Conservation (phyloP, 2,797 vertebrate genomes). For the Spizella passerina region DNA sequence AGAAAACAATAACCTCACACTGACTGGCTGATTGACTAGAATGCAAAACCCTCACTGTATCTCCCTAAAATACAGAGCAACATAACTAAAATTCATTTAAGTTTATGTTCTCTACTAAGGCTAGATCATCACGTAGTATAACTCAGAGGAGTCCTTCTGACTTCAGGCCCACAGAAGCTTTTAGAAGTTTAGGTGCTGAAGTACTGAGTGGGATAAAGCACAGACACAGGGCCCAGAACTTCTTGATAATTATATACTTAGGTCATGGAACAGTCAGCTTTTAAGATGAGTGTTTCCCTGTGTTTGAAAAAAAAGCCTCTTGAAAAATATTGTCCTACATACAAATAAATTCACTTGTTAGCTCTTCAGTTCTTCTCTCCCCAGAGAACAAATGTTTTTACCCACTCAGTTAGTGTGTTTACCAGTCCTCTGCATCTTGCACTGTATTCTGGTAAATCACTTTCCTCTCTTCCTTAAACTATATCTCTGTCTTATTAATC, state of each 20-base stretch:
- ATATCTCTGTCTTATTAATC: neutral
- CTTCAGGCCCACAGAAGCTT: neutral
- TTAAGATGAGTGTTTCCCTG: neutral
- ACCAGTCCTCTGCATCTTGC: neutral
- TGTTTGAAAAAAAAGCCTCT: conserved; percentile 18
- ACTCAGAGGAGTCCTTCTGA: neutral
- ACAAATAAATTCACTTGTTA: neutral
- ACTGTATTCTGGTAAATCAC: neutral
- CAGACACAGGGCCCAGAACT: neutral
- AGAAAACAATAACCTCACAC: neutral
- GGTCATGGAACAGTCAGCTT: neutral
- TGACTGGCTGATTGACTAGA: neutral
- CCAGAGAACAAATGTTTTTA: neutral
- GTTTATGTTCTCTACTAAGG: neutral
- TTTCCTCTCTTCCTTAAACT: neutral
- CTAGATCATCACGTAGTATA: neutral
- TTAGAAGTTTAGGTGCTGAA: neutral
- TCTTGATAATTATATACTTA: neutral
- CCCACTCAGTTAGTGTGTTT: neutral
- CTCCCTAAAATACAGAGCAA: neutral
- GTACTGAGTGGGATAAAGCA: neutral
- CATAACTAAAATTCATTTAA: neutral
- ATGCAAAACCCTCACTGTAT: neutral
- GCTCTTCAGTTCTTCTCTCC: neutral
- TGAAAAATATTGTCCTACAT: conserved; percentile 1